Evolutionary conservation across 2,888 invertebrate species (phyloP), one percentile per base, ranked within the genome.

Genomic region (Hermaeophaga mercurialis): DNA sequence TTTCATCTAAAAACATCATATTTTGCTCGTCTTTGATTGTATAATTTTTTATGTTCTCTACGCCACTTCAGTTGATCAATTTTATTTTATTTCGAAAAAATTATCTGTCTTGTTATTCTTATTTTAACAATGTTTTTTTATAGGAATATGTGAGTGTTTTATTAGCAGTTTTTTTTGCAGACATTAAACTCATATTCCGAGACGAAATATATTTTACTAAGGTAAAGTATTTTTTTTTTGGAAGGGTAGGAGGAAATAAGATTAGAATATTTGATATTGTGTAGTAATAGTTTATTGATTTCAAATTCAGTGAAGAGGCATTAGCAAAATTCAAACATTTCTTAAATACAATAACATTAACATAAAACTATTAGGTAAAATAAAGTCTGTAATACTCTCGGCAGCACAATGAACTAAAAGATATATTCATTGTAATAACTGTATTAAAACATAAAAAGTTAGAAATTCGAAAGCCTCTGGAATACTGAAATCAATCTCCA

Each of bases 401-500:
- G 50, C n/a, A 11, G 52, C 14, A 41, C 41, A 56, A 33, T n/a
- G 26, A 50, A 53, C 46, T 44, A 24, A 50, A 48, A 54, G 54
- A 28, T 19, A 34, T 26, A 39, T 26, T 33, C 31, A 44, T 56
- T 43, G 48, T 46, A 49, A 48, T 48, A 39, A 43, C 24, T 14
- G 31, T 22, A 50, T 47, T 56, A 14, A 52, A 44, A 38, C 14
- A 22, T 43, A 54, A 31, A 49, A 22, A 41, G 52, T 45, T 53
- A 52, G 31, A 11, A 47, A 54, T 47, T 54, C 36, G 44, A 61
- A 62, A 63, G 57, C 67, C 72, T 67, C 70, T 66, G 68, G 73
- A 77, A 77, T 75, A 73, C 69, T 76, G 77, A 76, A 76, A 76
- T 76, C 76, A 76, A 77, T 75, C 71, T 73, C 75, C 75, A 72